Percentiles rank a stretch among this genome's conserved stretches.
These are phyloP conservation scores for Steatornis caripensis DNA, from an alignment of 2,113 vertebrate genomes.

Conservation along the genomic window DNA sequence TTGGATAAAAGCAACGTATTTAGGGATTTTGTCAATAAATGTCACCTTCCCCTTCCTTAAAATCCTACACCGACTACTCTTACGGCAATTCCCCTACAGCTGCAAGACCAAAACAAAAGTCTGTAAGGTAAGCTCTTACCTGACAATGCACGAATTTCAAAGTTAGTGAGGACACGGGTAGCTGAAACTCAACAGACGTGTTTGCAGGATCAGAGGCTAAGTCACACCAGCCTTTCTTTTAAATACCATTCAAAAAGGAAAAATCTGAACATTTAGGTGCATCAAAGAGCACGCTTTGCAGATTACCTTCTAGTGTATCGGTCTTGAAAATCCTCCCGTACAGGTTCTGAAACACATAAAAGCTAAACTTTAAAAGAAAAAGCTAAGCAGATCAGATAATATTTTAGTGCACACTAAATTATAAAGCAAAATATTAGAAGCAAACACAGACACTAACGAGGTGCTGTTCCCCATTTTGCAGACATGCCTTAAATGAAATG, in stretches of 20 bases:
- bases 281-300: not conserved
- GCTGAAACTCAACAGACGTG: not conserved
- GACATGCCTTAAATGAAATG: not conserved
- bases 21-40: not conserved
- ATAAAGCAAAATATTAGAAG: not conserved
- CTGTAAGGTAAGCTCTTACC: not conserved
- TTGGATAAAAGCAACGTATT: not conserved
- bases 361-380: not conserved
- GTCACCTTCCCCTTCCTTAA: not conserved
- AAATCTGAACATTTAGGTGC: not conserved
- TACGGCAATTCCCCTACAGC: not conserved
- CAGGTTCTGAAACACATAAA: conserved; percentile 29
- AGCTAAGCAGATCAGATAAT: not conserved
- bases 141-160: not conserved
- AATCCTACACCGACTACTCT: not conserved
- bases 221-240: not conserved
- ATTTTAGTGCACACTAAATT: not conserved
- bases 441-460: not conserved
- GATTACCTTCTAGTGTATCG: conserved; percentile 4
- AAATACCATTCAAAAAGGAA: not conserved
- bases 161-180: not conserved
- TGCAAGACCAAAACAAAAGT: not conserved
- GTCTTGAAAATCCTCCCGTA: not conserved
- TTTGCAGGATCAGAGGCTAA: not conserved
- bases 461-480: not conserved